phyloP scores from a whole-genome alignment of 2,888 invertebrate genomes.

The Scaptodrosophila latifasciaeformis region DNA sequence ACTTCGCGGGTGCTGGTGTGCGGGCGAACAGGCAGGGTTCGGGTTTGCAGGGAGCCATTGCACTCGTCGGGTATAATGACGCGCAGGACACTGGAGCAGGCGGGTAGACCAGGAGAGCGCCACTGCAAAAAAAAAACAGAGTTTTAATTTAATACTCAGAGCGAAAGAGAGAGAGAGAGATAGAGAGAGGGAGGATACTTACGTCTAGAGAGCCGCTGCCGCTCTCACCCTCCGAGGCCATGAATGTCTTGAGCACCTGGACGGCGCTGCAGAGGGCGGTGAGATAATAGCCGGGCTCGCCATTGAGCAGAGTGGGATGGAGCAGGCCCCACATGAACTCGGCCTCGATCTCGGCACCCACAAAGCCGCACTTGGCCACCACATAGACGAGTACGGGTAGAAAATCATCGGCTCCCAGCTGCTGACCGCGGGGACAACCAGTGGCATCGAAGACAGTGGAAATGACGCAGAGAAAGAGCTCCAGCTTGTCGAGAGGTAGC shows the following conservation, averaged over 20 bases:
- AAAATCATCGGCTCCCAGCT: slow-evolving; percentile 89
- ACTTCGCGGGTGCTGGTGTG: slow-evolving; percentile 95
- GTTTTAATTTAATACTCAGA: neutral
- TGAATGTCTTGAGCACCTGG: slow-evolving; percentile 75
- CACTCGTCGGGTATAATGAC: slow-evolving; percentile 96
- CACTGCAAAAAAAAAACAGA: slow-evolving; percentile 64
- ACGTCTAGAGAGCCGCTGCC: slow-evolving; percentile 74
- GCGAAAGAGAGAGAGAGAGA: too few species aligned
- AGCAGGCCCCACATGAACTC: slow-evolving; percentile 97
- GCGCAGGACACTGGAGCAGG: slow-evolving; percentile 85
- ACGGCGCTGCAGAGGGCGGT: slow-evolving; percentile 96
- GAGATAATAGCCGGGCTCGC: slow-evolving; percentile 96
- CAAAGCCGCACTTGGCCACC: slow-evolving; percentile 90
- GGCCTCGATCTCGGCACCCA: slow-evolving; percentile 95
- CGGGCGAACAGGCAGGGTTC: slow-evolving; percentile 93
- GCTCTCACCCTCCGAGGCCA: slow-evolving; percentile 73
- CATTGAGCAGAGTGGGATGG: slow-evolving; percentile 91
- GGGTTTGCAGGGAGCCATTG: slow-evolving; percentile 92
- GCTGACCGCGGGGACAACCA: slow-evolving; percentile 73
- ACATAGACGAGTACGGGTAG: slow-evolving; percentile 94
- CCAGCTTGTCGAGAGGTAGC: slow-evolving; percentile 93
- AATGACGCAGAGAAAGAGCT: slow-evolving; percentile 91
- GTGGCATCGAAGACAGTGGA: slow-evolving; percentile 88
- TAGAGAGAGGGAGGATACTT: slow-evolving; percentile 48
- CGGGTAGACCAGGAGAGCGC: slow-evolving; percentile 77